A percentile compares a stretch with the other conserved stretches of the same genome.
These are phyloP conservation scores for Heliconius eleuchia DNA, from an alignment of 1,140 invertebrate species.

Conservation along the genomic window DNA sequence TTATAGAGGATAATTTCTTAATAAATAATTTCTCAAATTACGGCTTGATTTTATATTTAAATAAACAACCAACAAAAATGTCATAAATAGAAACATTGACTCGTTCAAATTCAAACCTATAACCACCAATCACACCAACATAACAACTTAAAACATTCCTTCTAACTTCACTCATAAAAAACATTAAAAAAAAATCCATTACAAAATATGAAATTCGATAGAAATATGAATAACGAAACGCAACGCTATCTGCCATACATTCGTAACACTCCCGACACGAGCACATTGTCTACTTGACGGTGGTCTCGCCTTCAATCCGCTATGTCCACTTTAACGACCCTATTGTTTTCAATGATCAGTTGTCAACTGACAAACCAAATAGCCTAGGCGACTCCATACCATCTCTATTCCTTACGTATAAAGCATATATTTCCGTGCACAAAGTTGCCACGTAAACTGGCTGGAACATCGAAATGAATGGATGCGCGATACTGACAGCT, in stretches of 20 bases:
- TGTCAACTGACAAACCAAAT: conserved; percentile 60
- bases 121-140: no score
- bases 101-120: no score
- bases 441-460: conserved; percentile 27
- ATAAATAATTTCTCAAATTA: no score
- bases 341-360: conserved; percentile 74
- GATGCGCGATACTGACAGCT: conserved; percentile 60
- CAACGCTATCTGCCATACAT: conserved; percentile 39
- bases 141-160: no score
- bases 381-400: neutral
- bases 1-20: no score
- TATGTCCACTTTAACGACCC: conserved; percentile 72
- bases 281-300: conserved; percentile 57
- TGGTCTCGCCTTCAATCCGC: conserved; percentile 70
- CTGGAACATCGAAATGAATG: conserved; percentile 62
- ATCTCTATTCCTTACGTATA: conserved; percentile 34
- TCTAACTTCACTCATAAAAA: no score
- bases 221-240: conserved; percentile 21
- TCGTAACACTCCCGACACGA: conserved; percentile 49
- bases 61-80: no score
- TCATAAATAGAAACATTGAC: no score
- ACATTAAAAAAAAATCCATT: neutral
- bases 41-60: no score
- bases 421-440: conserved; percentile 39
- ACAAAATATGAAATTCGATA: neutral